Evolutionary conservation across 92 coral and sea anemone genomes (phyloP), one percentile per base, ranked within the genome.

Genomic region (Phenganax stokvisi): DNA sequence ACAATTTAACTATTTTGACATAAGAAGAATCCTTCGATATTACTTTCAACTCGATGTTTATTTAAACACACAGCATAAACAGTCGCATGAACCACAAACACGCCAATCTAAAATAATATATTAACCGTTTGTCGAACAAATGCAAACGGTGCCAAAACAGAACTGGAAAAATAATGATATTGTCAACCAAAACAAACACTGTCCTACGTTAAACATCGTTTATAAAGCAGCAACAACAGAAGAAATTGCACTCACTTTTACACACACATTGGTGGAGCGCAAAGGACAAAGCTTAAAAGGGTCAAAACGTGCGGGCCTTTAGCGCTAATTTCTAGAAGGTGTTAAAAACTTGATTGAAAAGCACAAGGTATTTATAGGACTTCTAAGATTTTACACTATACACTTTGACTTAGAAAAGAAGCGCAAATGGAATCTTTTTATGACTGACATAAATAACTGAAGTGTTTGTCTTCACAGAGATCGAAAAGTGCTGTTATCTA

Each of bases 121-220:
- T 9, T 51, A 25, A 7, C 47, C 72, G 31, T 66, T 66, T 66
- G 72, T 66, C 72, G 72, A 66, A 66, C 72, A 66, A 66, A 66
- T 66, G 72, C 72, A 25, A 66, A 66, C 12, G 31, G 31, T 51
- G 31, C 8, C 72, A 30, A 25, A 66, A 10, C 31, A 66, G 44
- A 13, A 30, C 72, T 66, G 72, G 5, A 66, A 66, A 10, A 66
- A 66, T 66, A 66, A 15, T 51, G 72, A 66, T 66, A 66, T 51
- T 37, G 51, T 11, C 15, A 61, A 28, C 67, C 47, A 37, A 37
- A 37, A 37, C 47, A 37, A 37, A 37, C 47, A 37, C 47, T 37
- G 47, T 37, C 5, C 47, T 37, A 37, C 47, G 47, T 5, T 37
- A 37, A 37, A 5, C 47, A 37, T 37, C 47, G 47, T 37, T 37